Base-by-base conservation (phyloP, 2,888 invertebrate species). In the Oasisia sp. region DNA sequence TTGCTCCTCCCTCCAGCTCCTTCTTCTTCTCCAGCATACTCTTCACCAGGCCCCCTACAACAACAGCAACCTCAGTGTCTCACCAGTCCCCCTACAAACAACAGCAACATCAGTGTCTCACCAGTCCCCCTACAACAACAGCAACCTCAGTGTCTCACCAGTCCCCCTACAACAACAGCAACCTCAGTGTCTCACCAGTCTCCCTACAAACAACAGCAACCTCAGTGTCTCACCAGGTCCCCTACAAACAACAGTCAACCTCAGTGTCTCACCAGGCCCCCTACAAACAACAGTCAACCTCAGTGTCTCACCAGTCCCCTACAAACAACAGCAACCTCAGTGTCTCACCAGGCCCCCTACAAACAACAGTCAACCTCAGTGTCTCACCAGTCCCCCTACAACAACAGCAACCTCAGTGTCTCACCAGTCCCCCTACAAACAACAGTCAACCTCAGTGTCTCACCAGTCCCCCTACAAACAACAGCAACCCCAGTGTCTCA, bases 21-120 rank as follows among this genome's bases (percentile, higher is more conserved):
- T 98, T 98, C 96, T 99, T 98, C 0, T 99, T 98, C 96, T 99
- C 98, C 93, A 99, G 97, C 95, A 99, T 99, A 97, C 99, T 98
- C 95, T 98, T 98, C 0, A 99, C 99, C 92, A 99, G 97, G 95
- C 98, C 98, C 0, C 98, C 98, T 93, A 93, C 45, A 95, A 32
- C 38, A 91, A 11, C 91, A 58, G 5, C 27, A 58, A 9, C 58
- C 58, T 58, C 58, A 58, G 14, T 58, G 4, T 58, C 58, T 19
- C 45, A 45, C 12, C 5, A 74, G 38, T 38, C 38, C 38, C 38
- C 38, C 38, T 38, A 38, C 38, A 38, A 38, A 38, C 38, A 38
- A 38, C 38, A 38, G 5, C 27, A 58, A 9, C 58, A 14, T 58
- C 58, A 58, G 14, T 58, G 4, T 58, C 58, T 98, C 0, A 99